phyloP scores from a whole-genome alignment of 2,888 invertebrate genomes.

The Aphodius sticticus region DNA sequence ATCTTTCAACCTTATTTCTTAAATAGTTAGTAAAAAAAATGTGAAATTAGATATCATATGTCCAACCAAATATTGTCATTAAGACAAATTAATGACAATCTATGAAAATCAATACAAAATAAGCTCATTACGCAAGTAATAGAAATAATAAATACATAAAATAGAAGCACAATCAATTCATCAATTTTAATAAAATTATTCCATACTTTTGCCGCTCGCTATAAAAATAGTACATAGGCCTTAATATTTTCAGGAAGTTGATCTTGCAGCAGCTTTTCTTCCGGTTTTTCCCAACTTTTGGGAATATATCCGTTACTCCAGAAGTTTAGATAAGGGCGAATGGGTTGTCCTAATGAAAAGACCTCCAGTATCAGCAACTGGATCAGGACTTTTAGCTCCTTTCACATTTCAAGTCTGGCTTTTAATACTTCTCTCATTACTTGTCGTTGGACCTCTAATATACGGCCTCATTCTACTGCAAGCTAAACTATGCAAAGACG shows the following conservation, averaged over 20 bases:
- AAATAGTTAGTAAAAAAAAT: too few species aligned
- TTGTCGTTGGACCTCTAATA: slow-evolving; percentile 81
- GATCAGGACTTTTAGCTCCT: slow-evolving; percentile 83
- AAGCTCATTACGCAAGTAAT: too few species aligned
- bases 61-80: too few species aligned
- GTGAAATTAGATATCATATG: too few species aligned
- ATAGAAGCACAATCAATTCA: too few species aligned
- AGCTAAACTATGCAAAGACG: slow-evolving; percentile 68
- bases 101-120: too few species aligned
- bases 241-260: slow-evolving; percentile 73
- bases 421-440: slow-evolving; percentile 74
- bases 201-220: too few species aligned
- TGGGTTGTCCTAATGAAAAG: slow-evolving; percentile 84
- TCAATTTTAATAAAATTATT: too few species aligned
- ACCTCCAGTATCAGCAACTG: slow-evolving; percentile 82
- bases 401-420: slow-evolving; percentile 71
- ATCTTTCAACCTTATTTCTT: too few species aligned
- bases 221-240: too few species aligned
- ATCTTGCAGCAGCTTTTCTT: slow-evolving; percentile 80
- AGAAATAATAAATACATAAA: too few species aligned
- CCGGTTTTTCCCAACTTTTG: slow-evolving; percentile 70
- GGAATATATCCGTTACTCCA: slow-evolving; percentile 67
- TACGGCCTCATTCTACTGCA: slow-evolving; percentile 74
- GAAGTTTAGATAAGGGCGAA: slow-evolving; percentile 75
- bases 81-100: too few species aligned